These are phyloP conservation scores for Nettapus auritus DNA, from an alignment of 2,113 vertebrate genomes.

Conservation along the genomic window DNA sequence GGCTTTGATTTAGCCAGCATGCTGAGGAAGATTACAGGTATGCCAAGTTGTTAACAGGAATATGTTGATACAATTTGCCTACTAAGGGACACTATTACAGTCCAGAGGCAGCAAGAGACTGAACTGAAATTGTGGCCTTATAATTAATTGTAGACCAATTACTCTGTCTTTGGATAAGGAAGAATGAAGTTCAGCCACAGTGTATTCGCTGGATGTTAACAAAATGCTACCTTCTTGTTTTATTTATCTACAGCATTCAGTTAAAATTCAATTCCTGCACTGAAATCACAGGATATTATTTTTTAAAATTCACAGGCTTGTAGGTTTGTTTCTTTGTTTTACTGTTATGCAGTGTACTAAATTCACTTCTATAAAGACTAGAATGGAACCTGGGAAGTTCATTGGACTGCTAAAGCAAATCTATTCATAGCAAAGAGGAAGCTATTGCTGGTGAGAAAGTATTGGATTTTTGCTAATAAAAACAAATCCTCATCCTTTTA, in stretches of 20 bases:
- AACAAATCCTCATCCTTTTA: neutral
- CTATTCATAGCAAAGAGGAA: neutral
- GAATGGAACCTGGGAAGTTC: neutral
- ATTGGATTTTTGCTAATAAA: neutral
- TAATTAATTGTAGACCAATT: neutral
- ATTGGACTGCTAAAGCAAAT: neutral
- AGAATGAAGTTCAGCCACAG: neutral
- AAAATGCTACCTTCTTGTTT: neutral
- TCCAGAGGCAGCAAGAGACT: neutral
- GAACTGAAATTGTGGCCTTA: neutral
- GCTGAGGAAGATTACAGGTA: neutral
- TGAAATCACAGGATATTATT: neutral
- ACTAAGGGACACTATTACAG: neutral
- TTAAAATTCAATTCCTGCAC: neutral
- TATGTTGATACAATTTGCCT: neutral
- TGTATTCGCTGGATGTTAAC: neutral
- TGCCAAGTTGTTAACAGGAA: slow-evolving; percentile 5
- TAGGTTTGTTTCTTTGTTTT: neutral
- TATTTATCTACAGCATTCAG: neutral
- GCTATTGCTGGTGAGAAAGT: neutral
- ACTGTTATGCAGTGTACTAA: neutral
- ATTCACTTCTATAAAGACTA: neutral
- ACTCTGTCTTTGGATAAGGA: neutral
- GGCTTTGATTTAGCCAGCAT: neutral
- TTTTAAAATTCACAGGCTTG: neutral